Evolutionary conservation across 2,888 invertebrate genomes (phyloP).

Genomic region (Leptogaster cylindrica): DNA sequence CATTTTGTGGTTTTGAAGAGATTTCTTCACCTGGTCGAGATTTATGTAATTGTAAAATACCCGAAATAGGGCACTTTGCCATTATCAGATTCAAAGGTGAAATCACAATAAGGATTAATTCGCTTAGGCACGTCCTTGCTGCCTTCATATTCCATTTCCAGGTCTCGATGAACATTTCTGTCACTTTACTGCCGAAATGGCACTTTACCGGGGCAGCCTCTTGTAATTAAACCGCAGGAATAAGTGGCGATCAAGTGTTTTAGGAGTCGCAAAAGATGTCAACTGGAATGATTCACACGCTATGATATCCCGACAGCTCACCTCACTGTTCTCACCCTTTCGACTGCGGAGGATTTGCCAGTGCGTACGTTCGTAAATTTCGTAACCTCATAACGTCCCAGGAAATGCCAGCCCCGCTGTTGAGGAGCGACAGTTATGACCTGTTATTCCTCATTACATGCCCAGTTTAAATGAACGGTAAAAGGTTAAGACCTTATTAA

Average conservation of each 20-base stretch:
- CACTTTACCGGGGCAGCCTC: conserved; percentile 1
- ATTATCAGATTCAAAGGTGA: conserved; percentile 31
- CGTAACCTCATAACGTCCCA: conserved; percentile 2
- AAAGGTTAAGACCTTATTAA: conserved; percentile 29
- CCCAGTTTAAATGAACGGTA: not conserved
- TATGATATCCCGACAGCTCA: not conserved
- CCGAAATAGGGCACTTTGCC: not conserved
- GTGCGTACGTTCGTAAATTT: conserved; percentile 28
- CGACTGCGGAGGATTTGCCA: not conserved
- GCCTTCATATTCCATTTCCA: no score
- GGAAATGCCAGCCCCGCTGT: conserved; percentile 10
- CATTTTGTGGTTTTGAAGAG: no score
- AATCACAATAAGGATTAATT: no score
- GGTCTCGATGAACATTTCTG: conserved; percentile 3
- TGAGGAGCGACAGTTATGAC: conserved; percentile 17
- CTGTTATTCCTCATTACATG: conserved; percentile 12
- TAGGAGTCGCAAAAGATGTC: conserved; percentile 17
- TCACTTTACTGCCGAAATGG: conserved; percentile 6
- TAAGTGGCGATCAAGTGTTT: conserved; percentile 33
- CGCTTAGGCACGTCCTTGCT: no score
- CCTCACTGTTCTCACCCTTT: not conserved
- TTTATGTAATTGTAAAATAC: not conserved
- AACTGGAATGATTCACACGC: conserved; percentile 14
- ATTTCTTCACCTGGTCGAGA: not conserved
- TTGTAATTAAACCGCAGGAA: conserved; percentile 23